A percentile compares a stretch with the other conserved stretches of the same genome.
These are phyloP conservation scores for Paramormyrops kingsleyae DNA, from an alignment of 2,113 vertebrate genomes.

Conservation along the genomic window DNA sequence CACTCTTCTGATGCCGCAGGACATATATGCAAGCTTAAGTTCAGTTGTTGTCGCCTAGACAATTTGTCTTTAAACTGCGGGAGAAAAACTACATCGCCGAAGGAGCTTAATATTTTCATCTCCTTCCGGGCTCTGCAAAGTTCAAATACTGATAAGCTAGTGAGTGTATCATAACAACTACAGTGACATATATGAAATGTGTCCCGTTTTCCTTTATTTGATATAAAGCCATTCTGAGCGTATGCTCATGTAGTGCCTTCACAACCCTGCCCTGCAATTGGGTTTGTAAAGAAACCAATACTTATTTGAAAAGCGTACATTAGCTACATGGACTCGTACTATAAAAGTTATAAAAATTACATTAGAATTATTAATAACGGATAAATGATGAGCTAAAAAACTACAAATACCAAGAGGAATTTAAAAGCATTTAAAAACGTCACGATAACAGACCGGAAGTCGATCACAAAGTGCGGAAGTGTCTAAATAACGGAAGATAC, in stretches of 20 bases:
- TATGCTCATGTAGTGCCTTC: neutral
- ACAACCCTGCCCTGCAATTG: neutral
- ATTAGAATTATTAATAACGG: neutral
- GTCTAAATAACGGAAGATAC: slow-evolving; percentile 15
- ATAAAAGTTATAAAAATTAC: neutral
- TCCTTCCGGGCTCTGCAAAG: neutral
- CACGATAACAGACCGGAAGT: slow-evolving; percentile 5
- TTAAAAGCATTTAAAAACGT: neutral
- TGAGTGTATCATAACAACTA: neutral
- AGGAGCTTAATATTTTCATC: neutral
- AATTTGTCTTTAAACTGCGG: neutral
- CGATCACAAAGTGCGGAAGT: slow-evolving; percentile 8
- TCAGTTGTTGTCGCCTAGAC: neutral
- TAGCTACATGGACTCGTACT: neutral
- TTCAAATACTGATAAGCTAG: neutral
- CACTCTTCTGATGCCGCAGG: neutral
- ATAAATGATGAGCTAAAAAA: neutral
- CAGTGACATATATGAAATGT: neutral
- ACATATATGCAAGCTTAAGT: neutral
- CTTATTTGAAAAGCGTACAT: neutral
- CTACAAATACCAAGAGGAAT: slow-evolving; percentile 8
- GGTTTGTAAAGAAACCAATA: neutral
- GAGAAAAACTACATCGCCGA: neutral
- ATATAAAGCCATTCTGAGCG: neutral
- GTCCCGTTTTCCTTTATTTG: neutral